Evolutionary conservation across 2,113 vertebrate genomes (phyloP).

Genomic region (Hyla sarda): DNA sequence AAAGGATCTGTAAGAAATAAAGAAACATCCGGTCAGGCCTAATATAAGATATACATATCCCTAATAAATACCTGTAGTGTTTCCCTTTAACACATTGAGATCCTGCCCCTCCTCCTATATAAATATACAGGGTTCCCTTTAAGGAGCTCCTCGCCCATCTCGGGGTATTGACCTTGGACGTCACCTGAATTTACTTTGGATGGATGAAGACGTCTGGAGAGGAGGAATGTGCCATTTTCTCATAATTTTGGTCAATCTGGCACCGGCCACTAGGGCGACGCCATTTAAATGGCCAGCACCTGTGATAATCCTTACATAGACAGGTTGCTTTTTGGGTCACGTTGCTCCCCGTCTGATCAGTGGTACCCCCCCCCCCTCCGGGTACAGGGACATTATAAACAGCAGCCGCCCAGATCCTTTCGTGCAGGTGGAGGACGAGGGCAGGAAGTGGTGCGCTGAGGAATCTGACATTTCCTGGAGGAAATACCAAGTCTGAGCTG

Average conservation of each 20-base stretch:
- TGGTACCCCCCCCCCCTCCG: too few relatives aligned
- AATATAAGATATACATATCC: not conserved
- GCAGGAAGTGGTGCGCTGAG: slow-evolving; percentile 22
- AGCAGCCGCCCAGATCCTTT: not conserved
- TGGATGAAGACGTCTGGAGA: not conserved
- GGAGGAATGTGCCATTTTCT: not conserved
- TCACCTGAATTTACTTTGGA: slow-evolving; percentile 19
- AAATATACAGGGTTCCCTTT: not conserved
- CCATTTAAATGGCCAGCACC: not conserved
- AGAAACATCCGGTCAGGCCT: not conserved
- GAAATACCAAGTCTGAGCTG: slow-evolving; percentile 38
- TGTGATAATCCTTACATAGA: not conserved
- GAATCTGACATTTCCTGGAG: slow-evolving; percentile 49
- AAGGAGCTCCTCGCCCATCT: not conserved
- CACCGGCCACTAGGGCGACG: not conserved
- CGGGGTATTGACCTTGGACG: not conserved
- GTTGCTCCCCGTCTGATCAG: too few relatives aligned
- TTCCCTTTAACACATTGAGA: not conserved
- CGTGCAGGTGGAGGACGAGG: slow-evolving; percentile 20
- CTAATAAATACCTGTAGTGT: not conserved
- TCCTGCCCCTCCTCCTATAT: not conserved
- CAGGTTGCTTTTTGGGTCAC: not conserved
- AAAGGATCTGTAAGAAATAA: slow-evolving; percentile 80
- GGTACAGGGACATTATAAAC: too few relatives aligned
- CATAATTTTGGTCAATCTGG: not conserved